phyloP scores from a whole-genome alignment of 2,888 invertebrate genomes.

The Napeogenes inachia region DNA sequence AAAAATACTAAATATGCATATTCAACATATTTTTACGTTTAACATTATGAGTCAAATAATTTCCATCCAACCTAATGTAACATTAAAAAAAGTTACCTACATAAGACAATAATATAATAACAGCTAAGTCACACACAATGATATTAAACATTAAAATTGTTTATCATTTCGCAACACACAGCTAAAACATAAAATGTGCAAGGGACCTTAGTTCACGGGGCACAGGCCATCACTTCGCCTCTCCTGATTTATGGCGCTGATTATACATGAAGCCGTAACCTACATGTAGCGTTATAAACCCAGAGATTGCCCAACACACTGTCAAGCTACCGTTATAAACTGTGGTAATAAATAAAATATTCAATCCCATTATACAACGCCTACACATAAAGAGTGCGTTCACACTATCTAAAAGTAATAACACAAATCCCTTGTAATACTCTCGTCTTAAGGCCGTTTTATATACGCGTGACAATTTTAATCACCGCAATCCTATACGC shows the following conservation, averaged over 20 bases:
- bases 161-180: constrained; percentile 8
- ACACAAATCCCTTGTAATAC: no score
- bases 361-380: constrained; percentile 2
- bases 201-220: constrained; percentile 28
- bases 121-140: no score
- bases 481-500: background rate
- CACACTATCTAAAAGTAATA: constrained; percentile 11
- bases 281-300: background rate
- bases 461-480: constrained; percentile 19
- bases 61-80: no score
- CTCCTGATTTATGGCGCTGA: constrained; percentile 23
- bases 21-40: no score
- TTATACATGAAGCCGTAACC: background rate
- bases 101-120: no score
- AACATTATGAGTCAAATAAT: no score
- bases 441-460: constrained; percentile 9
- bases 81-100: no score
- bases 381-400: background rate
- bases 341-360: constrained; percentile 4
- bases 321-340: background rate
- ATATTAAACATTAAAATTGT: background rate
- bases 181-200: constrained; percentile 15
- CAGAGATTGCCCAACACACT: background rate
- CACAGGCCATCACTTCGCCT: constrained; percentile 22
- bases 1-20: no score